phyloP scores from a whole-genome alignment of 2,113 vertebrate genomes.

The Australoheros scitulus region DNA sequence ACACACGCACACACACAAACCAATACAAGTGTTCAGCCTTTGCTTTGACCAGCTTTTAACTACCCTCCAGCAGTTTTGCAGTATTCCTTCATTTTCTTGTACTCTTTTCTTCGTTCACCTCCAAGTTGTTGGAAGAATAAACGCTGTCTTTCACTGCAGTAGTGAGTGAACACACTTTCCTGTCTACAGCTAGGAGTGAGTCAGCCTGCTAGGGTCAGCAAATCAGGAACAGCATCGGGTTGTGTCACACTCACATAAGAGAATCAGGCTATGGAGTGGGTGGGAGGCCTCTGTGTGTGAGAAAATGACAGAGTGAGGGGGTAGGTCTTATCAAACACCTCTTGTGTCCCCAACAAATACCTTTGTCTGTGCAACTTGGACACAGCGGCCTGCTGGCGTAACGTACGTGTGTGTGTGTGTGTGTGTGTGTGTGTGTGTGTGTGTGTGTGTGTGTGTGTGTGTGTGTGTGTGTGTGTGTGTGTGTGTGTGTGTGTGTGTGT shows the following conservation, averaged over 20 bases:
- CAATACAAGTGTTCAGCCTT: neutral
- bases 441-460: constrained; percentile 30
- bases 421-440: constrained; percentile 11
- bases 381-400: constrained; percentile 58
- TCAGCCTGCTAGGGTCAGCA: constrained; percentile 49
- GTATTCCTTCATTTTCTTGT: neutral
- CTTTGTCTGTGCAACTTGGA: constrained; percentile 54
- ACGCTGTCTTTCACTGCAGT: neutral
- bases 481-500: constrained; percentile 39
- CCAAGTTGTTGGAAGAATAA: constrained; percentile 7
- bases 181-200: constrained; percentile 22
- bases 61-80: neutral
- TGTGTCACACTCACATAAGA: constrained; percentile 42
- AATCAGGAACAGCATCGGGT: constrained; percentile 47
- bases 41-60: too few relatives aligned
- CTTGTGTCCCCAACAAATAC: constrained; percentile 71
- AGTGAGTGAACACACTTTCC: neutral
- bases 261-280: constrained; percentile 42
- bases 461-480: constrained; percentile 9
- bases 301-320: neutral
- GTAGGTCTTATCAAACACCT: constrained; percentile 65
- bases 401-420: constrained; percentile 28
- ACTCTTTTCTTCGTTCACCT: neutral
- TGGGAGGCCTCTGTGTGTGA: constrained; percentile 23
- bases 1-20: neutral